Base-by-base conservation (phyloP, 92 coral and sea anemone genomes). In the Virgularia gustaviana region DNA sequence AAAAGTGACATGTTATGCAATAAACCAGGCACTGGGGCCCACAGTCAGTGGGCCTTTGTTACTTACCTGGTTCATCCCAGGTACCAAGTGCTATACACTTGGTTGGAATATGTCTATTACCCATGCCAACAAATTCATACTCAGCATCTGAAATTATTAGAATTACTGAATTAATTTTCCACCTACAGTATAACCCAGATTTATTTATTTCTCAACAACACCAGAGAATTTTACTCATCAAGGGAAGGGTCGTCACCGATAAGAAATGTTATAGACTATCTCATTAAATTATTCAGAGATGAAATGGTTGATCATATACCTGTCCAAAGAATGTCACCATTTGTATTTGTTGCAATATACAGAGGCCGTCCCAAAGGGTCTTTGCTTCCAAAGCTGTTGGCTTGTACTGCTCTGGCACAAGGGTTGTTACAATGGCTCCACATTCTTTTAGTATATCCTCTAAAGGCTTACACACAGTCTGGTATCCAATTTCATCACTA, bases 371-470 rank as follows among this genome's bases (percentile, higher is more conserved):
- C 88, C 2, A 86, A 65, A 78, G 90, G 4, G 67, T 71, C 58
- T 85, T 81, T 39, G 81, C 90, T 43, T 85, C 87, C 2, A 57
- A 12, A 9, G 74, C 73, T 7, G 81, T 73, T 2, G 82, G 76
- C 47, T 78, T 83, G 49, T 86, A 83, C 39, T 86, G 90, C 66
- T 86, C 90, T 15, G 90, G 90, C 0, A 83, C 58, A 27, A 86
- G 71, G 12, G 90, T 86, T 19, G 87, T 41, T 2, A 86, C 79
- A 6, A 83, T 49, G 11, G 84, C 77, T 53, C 32, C 47, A 1
- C 35, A n/a, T 49, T 66, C 79, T 30, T 63, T 66, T 0, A 86
- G 2, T 0, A 75, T 59, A 10, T 68, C 65, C 63, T 86, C 84
- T 35, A 83, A 35, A 6, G 30, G 41, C 58, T 65, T 49, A 0